Conservation (phyloP, 2,888 invertebrate genomes). For the Diarsia dahlii region DNA sequence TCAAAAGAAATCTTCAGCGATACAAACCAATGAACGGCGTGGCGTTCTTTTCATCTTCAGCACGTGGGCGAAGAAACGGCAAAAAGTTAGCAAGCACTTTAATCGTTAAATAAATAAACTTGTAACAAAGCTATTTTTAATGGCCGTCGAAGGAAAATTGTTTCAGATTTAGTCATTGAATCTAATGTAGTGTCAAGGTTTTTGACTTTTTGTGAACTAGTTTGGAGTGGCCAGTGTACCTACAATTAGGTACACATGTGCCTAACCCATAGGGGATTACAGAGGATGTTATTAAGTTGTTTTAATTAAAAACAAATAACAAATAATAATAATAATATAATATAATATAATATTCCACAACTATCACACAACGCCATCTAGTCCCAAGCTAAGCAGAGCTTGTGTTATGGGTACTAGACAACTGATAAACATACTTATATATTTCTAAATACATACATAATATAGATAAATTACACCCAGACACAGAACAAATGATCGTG, state of each 20-base stretch:
- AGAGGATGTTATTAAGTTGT: neutral
- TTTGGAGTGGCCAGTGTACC: neutral
- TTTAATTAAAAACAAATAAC: too few species aligned
- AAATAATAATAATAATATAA: too few species aligned
- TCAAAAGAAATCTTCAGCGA: conserved; percentile 11
- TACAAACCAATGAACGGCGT: conserved; percentile 7
- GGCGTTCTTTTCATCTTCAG: conserved; percentile 35
- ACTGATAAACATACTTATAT: too few species aligned
- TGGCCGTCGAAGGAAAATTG: neutral
- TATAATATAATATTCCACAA: too few species aligned
- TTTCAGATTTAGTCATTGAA: neutral
- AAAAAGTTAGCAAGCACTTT: conserved; percentile 28
- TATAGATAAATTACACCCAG: too few species aligned
- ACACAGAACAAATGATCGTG: too few species aligned
- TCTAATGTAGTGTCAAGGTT: neutral
- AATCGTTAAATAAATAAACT: conserved; percentile 33
- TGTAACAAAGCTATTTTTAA: conserved; percentile 29
- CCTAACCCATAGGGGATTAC: neutral
- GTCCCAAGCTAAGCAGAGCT: too few species aligned
- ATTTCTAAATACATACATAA: too few species aligned
- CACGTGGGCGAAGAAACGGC: conserved; percentile 39
- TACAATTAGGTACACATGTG: neutral
- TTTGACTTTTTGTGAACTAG: neutral
- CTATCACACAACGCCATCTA: too few species aligned
- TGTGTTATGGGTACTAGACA: too few species aligned